Evolutionary conservation across 2,797 vertebrate genomes (phyloP).

Genomic region (Malurus splendens): DNA sequence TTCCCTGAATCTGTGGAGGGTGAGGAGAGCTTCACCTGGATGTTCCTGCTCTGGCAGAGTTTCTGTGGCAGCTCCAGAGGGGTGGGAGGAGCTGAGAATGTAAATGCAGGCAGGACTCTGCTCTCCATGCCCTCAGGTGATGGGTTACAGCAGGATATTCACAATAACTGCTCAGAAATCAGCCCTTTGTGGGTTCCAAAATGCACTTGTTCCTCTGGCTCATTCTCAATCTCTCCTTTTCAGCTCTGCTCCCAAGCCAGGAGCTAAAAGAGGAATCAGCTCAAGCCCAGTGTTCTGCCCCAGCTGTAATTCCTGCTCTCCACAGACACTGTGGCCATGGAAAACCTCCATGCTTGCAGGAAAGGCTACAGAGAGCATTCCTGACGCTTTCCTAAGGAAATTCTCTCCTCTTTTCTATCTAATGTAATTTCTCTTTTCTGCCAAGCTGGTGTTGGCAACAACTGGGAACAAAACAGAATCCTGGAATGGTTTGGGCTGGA

Average conservation of each 20-base stretch:
- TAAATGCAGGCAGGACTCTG: neutral
- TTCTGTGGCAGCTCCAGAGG: conserved; percentile 14
- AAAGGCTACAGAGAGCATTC: neutral
- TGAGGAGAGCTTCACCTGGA: neutral
- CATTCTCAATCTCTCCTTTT: neutral
- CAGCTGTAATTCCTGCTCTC: neutral
- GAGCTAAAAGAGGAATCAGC: neutral
- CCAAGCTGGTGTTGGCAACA: neutral
- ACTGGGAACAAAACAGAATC: neutral
- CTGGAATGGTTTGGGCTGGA: neutral
- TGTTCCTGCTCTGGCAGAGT: neutral
- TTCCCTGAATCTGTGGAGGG: neutral
- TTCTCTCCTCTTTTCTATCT: neutral
- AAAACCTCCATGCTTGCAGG: neutral
- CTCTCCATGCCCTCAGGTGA: neutral
- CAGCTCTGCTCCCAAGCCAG: neutral
- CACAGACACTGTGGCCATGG: fast-evolving
- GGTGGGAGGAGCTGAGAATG: neutral
- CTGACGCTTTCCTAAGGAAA: neutral
- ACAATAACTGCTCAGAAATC: neutral
- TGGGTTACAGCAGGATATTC: neutral
- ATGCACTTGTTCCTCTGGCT: conserved; percentile 15
- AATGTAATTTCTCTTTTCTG: fast-evolving
- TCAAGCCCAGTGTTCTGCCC: neutral
- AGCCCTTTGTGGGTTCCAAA: conserved; percentile 5